phyloP scores from a whole-genome alignment of 2,113 vertebrate genomes.

The Entomyzon cyanotis region DNA sequence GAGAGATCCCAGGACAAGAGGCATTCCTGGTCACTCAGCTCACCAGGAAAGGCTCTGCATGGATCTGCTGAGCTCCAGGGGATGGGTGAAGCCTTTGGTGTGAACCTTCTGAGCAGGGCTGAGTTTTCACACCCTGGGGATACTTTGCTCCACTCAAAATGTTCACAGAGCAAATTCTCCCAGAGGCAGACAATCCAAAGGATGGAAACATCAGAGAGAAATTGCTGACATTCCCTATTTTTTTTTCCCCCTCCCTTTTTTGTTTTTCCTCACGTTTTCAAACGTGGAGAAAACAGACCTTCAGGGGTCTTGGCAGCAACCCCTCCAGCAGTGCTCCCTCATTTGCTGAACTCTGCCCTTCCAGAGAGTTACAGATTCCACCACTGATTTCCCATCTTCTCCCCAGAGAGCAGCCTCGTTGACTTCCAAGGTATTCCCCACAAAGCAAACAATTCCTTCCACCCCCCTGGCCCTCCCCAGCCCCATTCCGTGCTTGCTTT shows the following conservation, averaged over 20 bases:
- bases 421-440: conserved; percentile 3
- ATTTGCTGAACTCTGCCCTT: not conserved
- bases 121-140: not conserved
- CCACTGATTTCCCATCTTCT: not conserved
- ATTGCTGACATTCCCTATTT: not conserved
- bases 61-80: not conserved
- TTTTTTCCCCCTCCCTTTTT: no score
- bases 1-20: not conserved
- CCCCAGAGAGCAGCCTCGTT: not conserved
- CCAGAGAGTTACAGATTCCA: not conserved
- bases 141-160: not conserved
- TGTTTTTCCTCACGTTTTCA: not conserved
- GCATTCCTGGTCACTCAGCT: not conserved
- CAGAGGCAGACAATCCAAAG: not conserved
- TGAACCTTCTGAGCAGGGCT: not conserved
- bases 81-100: not conserved
- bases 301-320: not conserved
- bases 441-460: conserved; percentile 2
- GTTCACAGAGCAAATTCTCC: not conserved
- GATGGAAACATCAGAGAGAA: not conserved
- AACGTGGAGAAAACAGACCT: not conserved
- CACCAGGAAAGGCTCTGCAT: not conserved
- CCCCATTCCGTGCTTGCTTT: not conserved
- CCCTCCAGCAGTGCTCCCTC: not conserved
- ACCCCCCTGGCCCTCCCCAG: not conserved